Evolutionary conservation across 2,888 invertebrate genomes (phyloP).

Genomic region (Lasioglossum leucozonium): DNA sequence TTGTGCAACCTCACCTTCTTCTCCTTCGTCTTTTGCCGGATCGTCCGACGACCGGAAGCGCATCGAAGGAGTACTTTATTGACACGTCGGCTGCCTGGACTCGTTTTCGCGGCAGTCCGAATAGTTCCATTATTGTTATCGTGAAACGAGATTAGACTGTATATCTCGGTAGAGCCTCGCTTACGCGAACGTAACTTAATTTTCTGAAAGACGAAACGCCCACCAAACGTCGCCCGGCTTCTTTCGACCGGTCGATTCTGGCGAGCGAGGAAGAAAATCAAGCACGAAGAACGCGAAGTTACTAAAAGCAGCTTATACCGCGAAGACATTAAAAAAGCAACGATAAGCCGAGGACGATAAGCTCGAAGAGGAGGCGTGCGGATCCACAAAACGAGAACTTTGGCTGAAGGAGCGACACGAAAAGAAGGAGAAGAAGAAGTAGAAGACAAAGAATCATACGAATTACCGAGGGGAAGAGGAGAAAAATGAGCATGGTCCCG

Average conservation of each 20-base stretch:
- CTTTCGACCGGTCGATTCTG: neutral
- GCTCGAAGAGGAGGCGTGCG: neutral
- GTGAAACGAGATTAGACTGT: too few species aligned
- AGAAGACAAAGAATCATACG: constrained; percentile 31
- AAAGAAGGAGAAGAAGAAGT: constrained; percentile 1
- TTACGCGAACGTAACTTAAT: neutral
- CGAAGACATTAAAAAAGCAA: neutral
- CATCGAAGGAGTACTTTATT: neutral
- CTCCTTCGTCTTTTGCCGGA: neutral
- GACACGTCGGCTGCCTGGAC: neutral
- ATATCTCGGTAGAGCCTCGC: too few species aligned
- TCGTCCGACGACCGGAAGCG: constrained; percentile 40
- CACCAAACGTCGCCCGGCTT: neutral
- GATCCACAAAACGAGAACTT: neutral
- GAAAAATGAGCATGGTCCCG: constrained; percentile 33
- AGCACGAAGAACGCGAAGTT: neutral
- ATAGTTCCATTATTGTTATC: neutral
- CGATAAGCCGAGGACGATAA: neutral
- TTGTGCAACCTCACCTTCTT: constrained; percentile 32
- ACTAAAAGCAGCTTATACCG: neutral
- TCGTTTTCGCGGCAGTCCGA: neutral
- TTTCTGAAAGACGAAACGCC: neutral
- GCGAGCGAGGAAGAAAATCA: neutral
- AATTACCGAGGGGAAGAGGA: neutral
- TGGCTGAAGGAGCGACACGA: neutral